Percentiles rank a stretch among this genome's conserved stretches.
phyloP scores from a whole-genome alignment of 1,140 invertebrate genomes.

The Cylas formicarius region DNA sequence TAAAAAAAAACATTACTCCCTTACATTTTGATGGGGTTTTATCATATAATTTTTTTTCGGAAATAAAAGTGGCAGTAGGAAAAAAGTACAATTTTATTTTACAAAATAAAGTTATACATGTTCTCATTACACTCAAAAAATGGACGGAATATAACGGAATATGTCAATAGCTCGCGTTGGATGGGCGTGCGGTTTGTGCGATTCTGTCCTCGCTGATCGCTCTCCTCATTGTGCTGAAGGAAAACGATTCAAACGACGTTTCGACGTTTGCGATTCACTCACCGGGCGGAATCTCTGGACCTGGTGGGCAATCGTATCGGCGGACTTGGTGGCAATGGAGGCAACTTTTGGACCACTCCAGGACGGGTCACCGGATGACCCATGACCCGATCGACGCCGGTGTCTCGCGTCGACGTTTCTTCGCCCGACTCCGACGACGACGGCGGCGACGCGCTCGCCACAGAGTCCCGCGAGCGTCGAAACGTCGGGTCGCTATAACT shows the following conservation, averaged over 20 bases:
- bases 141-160: too few species aligned
- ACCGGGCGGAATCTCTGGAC: constrained; percentile 15
- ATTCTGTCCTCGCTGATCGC: constrained; percentile 23
- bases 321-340: constrained; percentile 37
- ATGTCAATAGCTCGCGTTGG: too few species aligned
- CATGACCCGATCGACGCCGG: constrained; percentile 38
- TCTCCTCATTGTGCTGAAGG: constrained; percentile 17
- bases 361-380: constrained; percentile 37
- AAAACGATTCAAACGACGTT: background rate
- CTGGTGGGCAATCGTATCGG: constrained; percentile 17
- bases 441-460: constrained; percentile 32
- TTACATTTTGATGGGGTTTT: too few species aligned
- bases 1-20: too few species aligned
- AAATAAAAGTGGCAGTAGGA: too few species aligned
- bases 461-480: constrained; percentile 23
- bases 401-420: constrained; percentile 24
- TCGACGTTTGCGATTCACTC: background rate
- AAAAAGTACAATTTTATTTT: too few species aligned
- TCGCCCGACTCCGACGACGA: constrained; percentile 37
- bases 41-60: too few species aligned
- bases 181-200: constrained; percentile 9
- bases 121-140: too few species aligned
- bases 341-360: constrained; percentile 31
- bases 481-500: constrained; percentile 40
- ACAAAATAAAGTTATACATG: too few species aligned